A percentile compares a stretch with the other conserved stretches of the same genome.
Conservation (phyloP, 2,113 vertebrate species). For the Lepidothrix coronata region DNA sequence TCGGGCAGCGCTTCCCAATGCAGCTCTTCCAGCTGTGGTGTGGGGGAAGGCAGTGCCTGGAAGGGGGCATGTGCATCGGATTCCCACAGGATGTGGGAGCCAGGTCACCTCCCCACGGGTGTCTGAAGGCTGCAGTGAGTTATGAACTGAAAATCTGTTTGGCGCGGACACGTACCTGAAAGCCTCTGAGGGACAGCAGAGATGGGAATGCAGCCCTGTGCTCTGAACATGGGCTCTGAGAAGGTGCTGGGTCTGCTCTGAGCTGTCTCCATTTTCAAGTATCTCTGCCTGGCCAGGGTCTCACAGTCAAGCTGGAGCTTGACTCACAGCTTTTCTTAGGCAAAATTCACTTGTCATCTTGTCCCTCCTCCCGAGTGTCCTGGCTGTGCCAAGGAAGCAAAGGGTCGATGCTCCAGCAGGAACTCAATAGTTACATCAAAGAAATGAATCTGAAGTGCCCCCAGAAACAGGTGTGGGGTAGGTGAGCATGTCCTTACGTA, state of each 20-base stretch:
- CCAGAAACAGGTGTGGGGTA: neutral
- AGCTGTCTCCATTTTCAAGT: neutral
- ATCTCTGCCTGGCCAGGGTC: neutral
- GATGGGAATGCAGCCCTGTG: neutral
- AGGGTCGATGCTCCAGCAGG: neutral
- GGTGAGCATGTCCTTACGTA: neutral
- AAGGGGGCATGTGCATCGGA: rapidly evolving
- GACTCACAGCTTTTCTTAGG: neutral
- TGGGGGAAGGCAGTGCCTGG: neutral
- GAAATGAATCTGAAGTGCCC: neutral
- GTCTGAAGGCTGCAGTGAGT: neutral
- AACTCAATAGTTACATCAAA: neutral
- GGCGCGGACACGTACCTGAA: rapidly evolving
- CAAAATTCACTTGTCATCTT: neutral
- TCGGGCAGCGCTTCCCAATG: neutral
- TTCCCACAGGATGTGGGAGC: neutral
- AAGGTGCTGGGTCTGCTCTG: neutral
- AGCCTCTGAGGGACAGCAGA: neutral
- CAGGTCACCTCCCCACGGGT: neutral
- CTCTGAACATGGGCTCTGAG: rapidly evolving
- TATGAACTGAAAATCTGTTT: neutral
- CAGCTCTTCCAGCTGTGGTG: neutral
- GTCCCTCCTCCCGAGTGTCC: neutral
- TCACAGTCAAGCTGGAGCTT: neutral
- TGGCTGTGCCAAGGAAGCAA: neutral